Conservation (phyloP, 2,888 invertebrate species). For the Caenorhabditis uteleia region DNA sequence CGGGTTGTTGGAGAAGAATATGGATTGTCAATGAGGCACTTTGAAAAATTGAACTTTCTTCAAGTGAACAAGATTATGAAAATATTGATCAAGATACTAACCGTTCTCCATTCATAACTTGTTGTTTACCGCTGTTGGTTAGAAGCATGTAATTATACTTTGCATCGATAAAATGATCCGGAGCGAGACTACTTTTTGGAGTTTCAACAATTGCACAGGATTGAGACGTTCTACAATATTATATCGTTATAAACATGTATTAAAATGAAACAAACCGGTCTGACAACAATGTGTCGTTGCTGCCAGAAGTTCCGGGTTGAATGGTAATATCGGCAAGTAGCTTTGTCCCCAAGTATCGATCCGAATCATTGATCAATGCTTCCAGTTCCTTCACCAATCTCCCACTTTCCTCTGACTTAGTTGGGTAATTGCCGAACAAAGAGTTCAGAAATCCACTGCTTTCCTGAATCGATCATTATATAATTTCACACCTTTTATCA, state of each 20-base stretch:
- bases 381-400: constrained; percentile 17
- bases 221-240: not conserved
- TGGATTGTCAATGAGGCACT: too few species aligned
- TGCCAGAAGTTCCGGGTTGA: not conserved
- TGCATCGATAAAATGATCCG: constrained; percentile 43
- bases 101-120: constrained; percentile 40
- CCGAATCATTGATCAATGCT: constrained; percentile 34
- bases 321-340: constrained; percentile 20
- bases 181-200: constrained; percentile 36
- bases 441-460: constrained; percentile 5
- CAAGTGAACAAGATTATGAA: too few species aligned
- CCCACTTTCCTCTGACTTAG: not conserved
- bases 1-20: too few species aligned
- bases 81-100: too few species aligned
- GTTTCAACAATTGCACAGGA: constrained; percentile 29
- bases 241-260: not conserved
- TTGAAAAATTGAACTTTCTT: too few species aligned
- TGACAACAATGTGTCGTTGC: not conserved
- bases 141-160: constrained; percentile 38
- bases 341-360: constrained; percentile 32
- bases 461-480: not conserved
- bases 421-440: not conserved
- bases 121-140: constrained; percentile 38
- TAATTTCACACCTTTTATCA: not conserved
- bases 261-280: not conserved